phyloP scores from a whole-genome alignment of 2,113 vertebrate genomes.

The Apaloderma vittatum region DNA sequence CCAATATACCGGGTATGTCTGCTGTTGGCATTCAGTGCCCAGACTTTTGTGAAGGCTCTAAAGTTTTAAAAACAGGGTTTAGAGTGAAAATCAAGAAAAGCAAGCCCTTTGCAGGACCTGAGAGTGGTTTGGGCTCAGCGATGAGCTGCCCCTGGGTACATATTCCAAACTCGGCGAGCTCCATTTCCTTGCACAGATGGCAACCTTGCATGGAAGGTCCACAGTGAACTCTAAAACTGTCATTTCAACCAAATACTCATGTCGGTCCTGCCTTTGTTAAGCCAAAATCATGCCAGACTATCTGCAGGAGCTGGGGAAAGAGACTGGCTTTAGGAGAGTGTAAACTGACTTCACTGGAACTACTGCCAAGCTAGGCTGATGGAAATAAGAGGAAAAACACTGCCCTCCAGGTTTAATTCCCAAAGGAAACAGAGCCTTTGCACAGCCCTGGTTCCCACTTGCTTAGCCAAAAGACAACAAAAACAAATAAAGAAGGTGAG shows the following conservation, averaged over 20 bases:
- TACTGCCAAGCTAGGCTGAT: constrained; percentile 41
- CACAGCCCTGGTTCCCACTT: neutral
- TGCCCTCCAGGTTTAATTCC: constrained; percentile 21
- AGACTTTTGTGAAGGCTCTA: neutral
- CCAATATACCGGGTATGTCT: neutral
- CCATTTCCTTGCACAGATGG: constrained; percentile 67
- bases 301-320: constrained; percentile 56
- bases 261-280: constrained; percentile 16
- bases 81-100: neutral
- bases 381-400: constrained; percentile 55
- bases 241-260: constrained; percentile 36
- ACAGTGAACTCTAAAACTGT: constrained; percentile 33
- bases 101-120: neutral
- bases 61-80: neutral
- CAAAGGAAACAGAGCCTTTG: constrained; percentile 15
- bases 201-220: constrained; percentile 64
- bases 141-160: constrained; percentile 12
- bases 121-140: neutral
- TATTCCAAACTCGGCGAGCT: constrained; percentile 32
- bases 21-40: neutral
- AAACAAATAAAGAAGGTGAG: neutral
- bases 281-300: constrained; percentile 43
- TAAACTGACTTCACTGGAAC: constrained; percentile 57
- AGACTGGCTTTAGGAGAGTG: constrained; percentile 30
- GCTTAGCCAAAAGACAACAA: neutral